Evolutionary conservation across 2,113 vertebrate genomes (phyloP), one percentile per base, ranked within the genome.

Genomic region (Scartelaos histophorus): DNA sequence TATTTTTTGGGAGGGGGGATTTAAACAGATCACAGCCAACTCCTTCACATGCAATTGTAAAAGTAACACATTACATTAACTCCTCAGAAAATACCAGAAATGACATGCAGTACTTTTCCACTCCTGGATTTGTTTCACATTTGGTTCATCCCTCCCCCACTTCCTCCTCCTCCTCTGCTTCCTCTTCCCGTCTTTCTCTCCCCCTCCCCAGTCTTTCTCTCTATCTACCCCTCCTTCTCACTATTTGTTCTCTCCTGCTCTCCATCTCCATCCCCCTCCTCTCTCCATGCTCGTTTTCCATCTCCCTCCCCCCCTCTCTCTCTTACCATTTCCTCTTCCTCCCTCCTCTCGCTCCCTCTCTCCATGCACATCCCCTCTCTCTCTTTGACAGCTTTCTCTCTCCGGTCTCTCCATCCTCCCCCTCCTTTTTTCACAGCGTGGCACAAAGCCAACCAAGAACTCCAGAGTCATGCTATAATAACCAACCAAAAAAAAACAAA

Each of bases 51-150:
- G 81, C 58, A 75, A 24, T 7, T 24, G 10, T 13, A 80, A 65
- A 74, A 65, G 62, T 47, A 56, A 29, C 15, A 13, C 10, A n/a
- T 35, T 21, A 54, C 46, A 81, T 29, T 29, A 78, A 65, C 49
- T 68, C 53, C 51, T 21, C 12, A 57, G 24, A 64, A 16, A 22
- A 83, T 61, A 71, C 46, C 43, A 61, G 77, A 66, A 62, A 83
- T 76, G 6, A 9, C 69, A 77, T 61, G 51, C 85, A 82, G 91
- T 92, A 92, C 81, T 93, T 93, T 91, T 92, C 91, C 92, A 91
- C 83, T 89, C 67, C 78, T 73, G 73, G 70, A 85, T 78, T 76
- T 86, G 70, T 81, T 86, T 74, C 76, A 67, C 67, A 45, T 66
- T 71, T 71, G 71, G 51, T 83, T 79, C 75, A 82, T 79, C 76